Conservation (phyloP, 2,113 vertebrate species). For the Silurus glanis region DNA sequence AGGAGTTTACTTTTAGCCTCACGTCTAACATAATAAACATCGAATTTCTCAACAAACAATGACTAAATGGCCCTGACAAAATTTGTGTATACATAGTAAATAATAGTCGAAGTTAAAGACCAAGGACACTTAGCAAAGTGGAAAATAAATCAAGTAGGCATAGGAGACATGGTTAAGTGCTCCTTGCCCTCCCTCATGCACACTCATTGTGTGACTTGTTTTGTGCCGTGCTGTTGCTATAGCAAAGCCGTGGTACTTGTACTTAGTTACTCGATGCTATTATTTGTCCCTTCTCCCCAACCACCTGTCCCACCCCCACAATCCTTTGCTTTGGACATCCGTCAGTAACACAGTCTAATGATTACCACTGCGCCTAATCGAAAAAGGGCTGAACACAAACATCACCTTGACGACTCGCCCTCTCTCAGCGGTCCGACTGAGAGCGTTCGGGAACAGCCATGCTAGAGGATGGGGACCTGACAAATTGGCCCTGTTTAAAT, state of each 20-base stretch:
- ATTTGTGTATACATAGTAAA: conserved; percentile 3
- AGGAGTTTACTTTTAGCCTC: background rate
- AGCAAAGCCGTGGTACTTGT: conserved; percentile 50
- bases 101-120: conserved; percentile 5
- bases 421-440: conserved; percentile 28
- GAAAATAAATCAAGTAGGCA: conserved; percentile 38
- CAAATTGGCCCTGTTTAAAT: conserved; percentile 34
- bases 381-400: conserved; percentile 51
- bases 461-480: conserved; percentile 14
- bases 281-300: conserved; percentile 50
- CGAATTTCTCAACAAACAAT: background rate
- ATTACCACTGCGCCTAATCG: conserved; percentile 51
- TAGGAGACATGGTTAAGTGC: conserved; percentile 23
- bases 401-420: conserved; percentile 51
- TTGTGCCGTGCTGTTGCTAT: conserved; percentile 52
- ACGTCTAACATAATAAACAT: background rate
- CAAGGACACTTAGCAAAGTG: conserved; percentile 31
- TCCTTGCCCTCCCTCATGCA: conserved; percentile 36
- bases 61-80: background rate
- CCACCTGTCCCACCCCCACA: conserved; percentile 56
- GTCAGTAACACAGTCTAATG: conserved; percentile 57
- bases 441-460: conserved; percentile 3
- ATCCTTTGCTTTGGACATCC: conserved; percentile 40
- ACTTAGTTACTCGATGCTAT: conserved; percentile 60
- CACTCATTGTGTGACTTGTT: conserved; percentile 53